Percentiles rank a stretch among this genome's conserved stretches.
Evolutionary conservation across 2,888 invertebrate genomes (phyloP).

Genomic region (Thereva nobilitata): DNA sequence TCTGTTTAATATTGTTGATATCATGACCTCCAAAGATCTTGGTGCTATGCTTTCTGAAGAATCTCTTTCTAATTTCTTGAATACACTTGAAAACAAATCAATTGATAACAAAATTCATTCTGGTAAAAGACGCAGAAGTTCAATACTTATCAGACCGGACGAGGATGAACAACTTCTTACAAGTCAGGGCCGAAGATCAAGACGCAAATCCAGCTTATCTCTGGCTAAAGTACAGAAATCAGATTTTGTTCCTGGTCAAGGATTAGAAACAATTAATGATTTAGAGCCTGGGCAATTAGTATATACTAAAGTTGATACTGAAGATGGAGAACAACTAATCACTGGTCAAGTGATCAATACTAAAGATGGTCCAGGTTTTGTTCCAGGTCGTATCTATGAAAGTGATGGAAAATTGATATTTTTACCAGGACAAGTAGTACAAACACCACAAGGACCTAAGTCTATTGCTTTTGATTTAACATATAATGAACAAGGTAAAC

Average conservation of each 20-base stretch:
- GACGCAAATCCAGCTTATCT: no score
- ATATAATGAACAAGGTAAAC: slow-evolving; percentile 67
- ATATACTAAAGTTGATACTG: slow-evolving; percentile 49
- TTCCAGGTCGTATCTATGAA: slow-evolving; percentile 73
- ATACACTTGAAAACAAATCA: no score
- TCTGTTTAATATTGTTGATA: no score
- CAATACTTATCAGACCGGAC: no score
- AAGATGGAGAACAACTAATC: slow-evolving; percentile 61
- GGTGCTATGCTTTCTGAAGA: no score
- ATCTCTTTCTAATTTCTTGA: no score
- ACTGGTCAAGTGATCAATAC: slow-evolving; percentile 75
- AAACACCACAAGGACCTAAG: slow-evolving; percentile 71
- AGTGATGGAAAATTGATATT: slow-evolving; percentile 74
- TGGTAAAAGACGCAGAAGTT: no score
- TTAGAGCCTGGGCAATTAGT: slow-evolving; percentile 81
- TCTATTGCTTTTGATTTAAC: slow-evolving; percentile 72
- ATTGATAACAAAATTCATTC: no score
- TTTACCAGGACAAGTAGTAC: slow-evolving; percentile 77
- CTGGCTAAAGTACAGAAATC: slow-evolving; percentile 49
- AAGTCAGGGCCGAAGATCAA: no score
- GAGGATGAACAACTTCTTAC: no score
- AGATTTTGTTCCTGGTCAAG: slow-evolving; percentile 78
- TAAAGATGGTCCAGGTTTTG: slow-evolving; percentile 70
- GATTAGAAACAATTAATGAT: slow-evolving; percentile 73
- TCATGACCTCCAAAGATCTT: no score